Percentiles rank a stretch among this genome's conserved stretches.
These are phyloP conservation scores for Charina bottae DNA, from an alignment of 2,113 vertebrate species.

Conservation along the genomic window DNA sequence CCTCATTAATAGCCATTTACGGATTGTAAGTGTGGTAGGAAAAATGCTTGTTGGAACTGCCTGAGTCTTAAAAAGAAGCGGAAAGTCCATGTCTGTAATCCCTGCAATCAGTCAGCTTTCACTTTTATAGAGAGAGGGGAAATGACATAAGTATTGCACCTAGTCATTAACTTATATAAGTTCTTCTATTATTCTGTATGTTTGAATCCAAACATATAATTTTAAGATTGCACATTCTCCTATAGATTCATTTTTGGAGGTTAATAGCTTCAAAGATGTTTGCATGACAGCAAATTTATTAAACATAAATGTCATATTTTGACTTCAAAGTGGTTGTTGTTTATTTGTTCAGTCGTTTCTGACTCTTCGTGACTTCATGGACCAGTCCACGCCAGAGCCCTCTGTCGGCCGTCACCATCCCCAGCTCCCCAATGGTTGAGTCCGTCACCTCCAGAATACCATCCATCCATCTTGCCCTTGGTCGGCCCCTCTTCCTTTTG, in stretches of 20 bases:
- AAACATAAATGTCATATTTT: background rate
- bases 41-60: background rate
- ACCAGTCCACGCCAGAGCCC: no score
- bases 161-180: constrained; percentile 13
- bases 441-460: no score
- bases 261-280: background rate
- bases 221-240: constrained; percentile 2
- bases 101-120: background rate
- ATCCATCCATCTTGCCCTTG: no score
- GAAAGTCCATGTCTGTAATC: background rate
- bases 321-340: background rate
- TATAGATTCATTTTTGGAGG: background rate
- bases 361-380: no score
- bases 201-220: background rate
- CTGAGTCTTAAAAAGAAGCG: constrained; percentile 16
- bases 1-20: background rate
- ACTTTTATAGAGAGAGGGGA: constrained; percentile 10
- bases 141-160: constrained; percentile 18
- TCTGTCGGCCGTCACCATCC: no score
- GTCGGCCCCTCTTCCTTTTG: no score
- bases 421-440: no score
- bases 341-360: no score
- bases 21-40: background rate
- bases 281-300: background rate
- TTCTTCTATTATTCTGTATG: background rate